Base-by-base conservation (phyloP, 2,888 invertebrate genomes). In the Beris chalybata region DNA sequence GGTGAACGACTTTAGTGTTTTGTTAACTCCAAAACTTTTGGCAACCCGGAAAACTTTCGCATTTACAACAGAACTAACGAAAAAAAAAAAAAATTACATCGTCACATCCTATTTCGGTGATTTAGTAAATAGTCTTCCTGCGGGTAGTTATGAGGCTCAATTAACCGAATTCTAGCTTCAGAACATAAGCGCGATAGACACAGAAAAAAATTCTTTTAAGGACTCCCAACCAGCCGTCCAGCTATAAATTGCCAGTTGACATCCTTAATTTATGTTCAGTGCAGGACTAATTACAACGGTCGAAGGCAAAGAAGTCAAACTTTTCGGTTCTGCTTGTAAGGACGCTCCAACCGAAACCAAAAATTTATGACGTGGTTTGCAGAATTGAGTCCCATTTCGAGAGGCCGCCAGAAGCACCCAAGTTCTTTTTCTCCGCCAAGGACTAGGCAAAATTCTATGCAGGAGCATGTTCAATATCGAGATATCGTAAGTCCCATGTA, bases 261-360 rank as follows among this genome's bases (percentile, higher is more conserved):
- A 69, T 71, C 70, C 56, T 70, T 71, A 71, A 71, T 71, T 71
- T 71, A 71, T 71, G 71, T 69, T 71, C 69, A 45, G 69, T 71
- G 68, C 71, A 71, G 69, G 71, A 72, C 72, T 72, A 72, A 72
- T 72, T 72, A 71, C 71, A 72, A 71, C 71, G 71, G 72, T 70
- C 69, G 69, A 70, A 71, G 69, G 70, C 70, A 71, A 71, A 72
- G 67, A 71, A 71, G 71, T 65, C 5, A 69, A 71, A 71, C 70
- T 71, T 72, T 71, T 69, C 47, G 65, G 65, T 65, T 38, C 48
- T 47, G 52, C 30, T 55, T 5, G 31, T 45, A 38, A 38, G 30
- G 12, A 53, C 29, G 31, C 31, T 53, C 53, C 53, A 22, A 38
- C 50, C 29, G 61, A 61, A 38, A 15, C 7, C 61, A 61, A 52